Base-by-base conservation (phyloP, 2,888 invertebrate species). In the Calameuta idolon region DNA sequence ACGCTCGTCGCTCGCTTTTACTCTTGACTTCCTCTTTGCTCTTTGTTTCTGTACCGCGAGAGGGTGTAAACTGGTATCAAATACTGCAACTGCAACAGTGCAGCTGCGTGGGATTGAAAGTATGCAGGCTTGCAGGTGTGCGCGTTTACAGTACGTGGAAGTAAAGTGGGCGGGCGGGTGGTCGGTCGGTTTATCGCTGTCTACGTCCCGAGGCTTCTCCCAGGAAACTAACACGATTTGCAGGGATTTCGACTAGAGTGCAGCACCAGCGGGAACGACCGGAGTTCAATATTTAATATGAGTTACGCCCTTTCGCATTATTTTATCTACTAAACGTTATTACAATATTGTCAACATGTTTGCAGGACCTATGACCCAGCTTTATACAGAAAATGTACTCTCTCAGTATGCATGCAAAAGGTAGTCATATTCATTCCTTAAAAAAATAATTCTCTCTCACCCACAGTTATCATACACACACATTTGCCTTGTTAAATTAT, bases 401-500 rank as follows among this genome's bases (percentile, higher is more conserved):
- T 86, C 85, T 85, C 85, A 86, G 83, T 85, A 87, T 87, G 86
- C 86, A 87, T 87, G 86, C 83, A 79, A 86, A 87, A 87, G 87
- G 87, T 87, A 87, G 87, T 86, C 80, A 78, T 85, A 76, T 71
- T 84, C 80, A 84, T 85, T 84, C 80, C 84, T 83, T 83, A 75
- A 81, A 31, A 30, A 31, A 55, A 55, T 55, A 40, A 40, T 55
- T 55, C 55, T 55, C 9, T 55, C 55, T 0, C 23, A 9, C 23
- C 55, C 55, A 9, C 5, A 55, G 23, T 23, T 55, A 9, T 55
- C 55, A 55, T 2, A 15, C 1, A 55, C 23, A 23, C 5, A 15
- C 9, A 23, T 23, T 55, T 55, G 23, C 23, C 55, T 23, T 23
- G 5, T 55, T 23, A 55, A 55, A 23, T 55, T 55, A 55, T 55